Evolutionary conservation across 2,888 invertebrate genomes (phyloP).

Genomic region (Stenolophus ochropezus): DNA sequence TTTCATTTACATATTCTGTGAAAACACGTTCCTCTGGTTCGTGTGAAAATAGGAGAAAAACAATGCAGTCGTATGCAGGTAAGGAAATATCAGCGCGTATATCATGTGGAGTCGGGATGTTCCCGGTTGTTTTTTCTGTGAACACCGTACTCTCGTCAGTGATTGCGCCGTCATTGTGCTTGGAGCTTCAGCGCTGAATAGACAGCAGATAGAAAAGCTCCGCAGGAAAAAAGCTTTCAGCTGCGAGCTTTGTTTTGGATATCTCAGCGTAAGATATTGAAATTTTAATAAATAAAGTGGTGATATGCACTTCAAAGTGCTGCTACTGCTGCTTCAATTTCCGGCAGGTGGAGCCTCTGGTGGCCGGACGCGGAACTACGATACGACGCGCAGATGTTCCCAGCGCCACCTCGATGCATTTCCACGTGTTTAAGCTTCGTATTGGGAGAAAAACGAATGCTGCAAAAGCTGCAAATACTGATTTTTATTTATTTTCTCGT

Average conservation of each 20-base stretch:
- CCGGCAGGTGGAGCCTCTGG: neutral
- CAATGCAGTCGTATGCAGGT: neutral
- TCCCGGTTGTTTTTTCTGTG: neutral
- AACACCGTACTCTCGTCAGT: neutral
- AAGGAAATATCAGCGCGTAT: neutral
- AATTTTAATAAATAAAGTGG: slow-evolving; percentile 37
- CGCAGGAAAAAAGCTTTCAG: slow-evolving; percentile 18
- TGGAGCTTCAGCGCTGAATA: neutral
- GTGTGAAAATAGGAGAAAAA: neutral
- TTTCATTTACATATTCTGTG: neutral
- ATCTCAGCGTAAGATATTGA: slow-evolving; percentile 11
- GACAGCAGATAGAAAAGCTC: slow-evolving; percentile 22
- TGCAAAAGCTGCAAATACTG: neutral
- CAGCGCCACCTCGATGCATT: slow-evolving; percentile 10
- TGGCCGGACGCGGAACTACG: neutral
- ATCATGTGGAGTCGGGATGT: neutral
- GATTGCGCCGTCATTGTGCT: slow-evolving; percentile 3
- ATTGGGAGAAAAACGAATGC: slow-evolving; percentile 2
- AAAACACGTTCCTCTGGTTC: neutral
- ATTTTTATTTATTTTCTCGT: neutral
- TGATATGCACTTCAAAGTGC: slow-evolving; percentile 34
- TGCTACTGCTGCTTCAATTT: slow-evolving; percentile 14
- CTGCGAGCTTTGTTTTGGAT: slow-evolving; percentile 7
- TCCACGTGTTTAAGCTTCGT: slow-evolving; percentile 1
- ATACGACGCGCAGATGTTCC: slow-evolving; percentile 24